Base-by-base conservation (phyloP, 1,140 invertebrate species). In the Procambarus clarkii region DNA sequence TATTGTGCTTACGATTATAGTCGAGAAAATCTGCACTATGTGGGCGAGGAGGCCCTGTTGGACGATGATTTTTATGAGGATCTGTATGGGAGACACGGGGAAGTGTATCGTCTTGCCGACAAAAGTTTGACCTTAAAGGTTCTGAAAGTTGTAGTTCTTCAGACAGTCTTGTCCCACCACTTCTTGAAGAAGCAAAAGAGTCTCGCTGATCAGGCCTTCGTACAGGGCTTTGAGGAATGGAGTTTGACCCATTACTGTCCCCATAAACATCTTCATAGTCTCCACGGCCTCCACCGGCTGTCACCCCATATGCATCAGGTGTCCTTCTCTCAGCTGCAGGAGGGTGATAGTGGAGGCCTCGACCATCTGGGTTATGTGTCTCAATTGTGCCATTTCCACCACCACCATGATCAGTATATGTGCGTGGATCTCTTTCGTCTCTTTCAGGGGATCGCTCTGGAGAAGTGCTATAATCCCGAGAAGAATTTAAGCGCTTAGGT, bases 1-100 rank as follows among this genome's bases (percentile, higher is more conserved):
- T 86, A n/a, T 83, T 79, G 83, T 91, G 90, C 64, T 78, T 91
- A 7, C 83, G 96, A 94, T 98, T 97, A 93, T 97, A 97, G 94
- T 98, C 97, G 69, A 98, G 94, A 93, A 98, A 98, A 94, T 98
- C 97, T 7, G 97, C 97, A 93, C 97, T 98, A 93, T 98, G 97
- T 1, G 98, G 98, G 93, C 97, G 95, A 4, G 97, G 96, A 94
- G 94, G 93, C 50, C 83, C 90, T 44, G 58, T 9, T 64, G 89
- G 85, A 44, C 82, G 71, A 48, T 79, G 86, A 81, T 71, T 69
- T 7, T 91, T 78, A 77, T 87, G 58, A 83, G 86, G 8, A 44
- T 88, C 54, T 69, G 88, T 69, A n/a, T 92, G 44, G 18, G 81
- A 86, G 21, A 88, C 69, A 11, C 86, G 78, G 58, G 90, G 90